Base-by-base conservation (phyloP, 2,113 vertebrate genomes). In the Microtus oregoni region DNA sequence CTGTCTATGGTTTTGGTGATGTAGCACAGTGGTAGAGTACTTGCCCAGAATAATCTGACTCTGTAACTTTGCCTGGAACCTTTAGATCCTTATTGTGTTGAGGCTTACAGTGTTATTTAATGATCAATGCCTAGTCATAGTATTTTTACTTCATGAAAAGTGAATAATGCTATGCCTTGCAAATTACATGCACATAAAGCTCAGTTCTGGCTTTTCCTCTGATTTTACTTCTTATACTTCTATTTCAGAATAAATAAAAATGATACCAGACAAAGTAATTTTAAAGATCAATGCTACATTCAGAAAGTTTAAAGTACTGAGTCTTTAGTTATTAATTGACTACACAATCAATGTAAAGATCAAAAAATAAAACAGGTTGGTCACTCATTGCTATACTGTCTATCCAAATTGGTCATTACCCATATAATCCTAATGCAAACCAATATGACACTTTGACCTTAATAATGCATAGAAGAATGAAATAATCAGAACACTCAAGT, bases 91-190 rank as follows among this genome's bases (percentile, higher is more conserved):
- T 94, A 96, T 73, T 96, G 41, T 96, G 83, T 22, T 81, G n/a
- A 89, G 24, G 78, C 50, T 94, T 92, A 50, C 26, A 76, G 5
- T 90, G 76, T 79, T 96, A 93, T 93, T 97, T 89, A 77, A 83
- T 82, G n/a, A 87, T 95, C 19, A 93, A 90, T 83, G 58, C 38
- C 4, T 38, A 81, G 58, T 35, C 76, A 58, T 12, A 44, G 35
- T 76, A 41, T 75, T 95, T 94, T 24, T 81, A 50, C 28, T 96
- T 96, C 78, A 94, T 95, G 98, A 96, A 97, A 92, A 89, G 67
- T 90, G 85, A 97, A 20, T 94, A 89, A 86, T 96, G 41, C 58
- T 83, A 14, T 63, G 81, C 20, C 50, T 95, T 94, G 68, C 95
- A 92, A 97, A 82, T 89, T 94, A 77, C 30, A 96, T 52, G 35